Base-by-base conservation (phyloP, 2,888 invertebrate species). In the Odontocolon sp. region DNA sequence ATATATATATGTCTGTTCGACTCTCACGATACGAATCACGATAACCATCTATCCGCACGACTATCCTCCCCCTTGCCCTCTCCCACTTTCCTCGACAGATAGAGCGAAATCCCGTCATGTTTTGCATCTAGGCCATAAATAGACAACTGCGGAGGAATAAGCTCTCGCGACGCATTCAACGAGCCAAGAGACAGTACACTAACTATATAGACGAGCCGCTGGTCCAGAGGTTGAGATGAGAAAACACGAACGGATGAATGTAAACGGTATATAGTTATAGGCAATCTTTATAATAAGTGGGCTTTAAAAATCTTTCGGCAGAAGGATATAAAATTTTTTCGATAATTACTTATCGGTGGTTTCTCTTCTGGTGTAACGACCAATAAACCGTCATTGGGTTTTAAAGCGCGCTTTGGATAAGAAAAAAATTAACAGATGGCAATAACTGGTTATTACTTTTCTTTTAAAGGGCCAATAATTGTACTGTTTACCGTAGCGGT, bases 91-190 rank as follows among this genome's bases (percentile, higher is more conserved):
- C 6, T 54, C 11, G 11, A 16, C 14, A 31, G 18, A 50, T 57
- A 26, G 21, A 66, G 57, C 33, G 63, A 52, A 57, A 45, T 54
- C 66, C 52, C 59, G 42, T 26, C 59, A 42, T 66, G 61, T 28
- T 70, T 70, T 66, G 59, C 70, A 76, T 76, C 70, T 61, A 61
- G 70, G 75, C 61, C 61, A 54, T 70, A 64, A 70, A 66, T 52
- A 59, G 63, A 70, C 31, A 66, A 42, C n/a, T 28, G 40, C 45
- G 3, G 70, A 2, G 21, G 36, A 66, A 72, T 70, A 70, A 59
- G 18, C 61, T 67, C 57, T 38, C 45, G 52, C 26, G 67, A 73
- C 72, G 64, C 67, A 63, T 56, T 64, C 6, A 50, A 4, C 56
- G 31, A 57, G 31, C 40, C 52, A 42, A 31, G 33, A 14, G 5